phyloP scores from a whole-genome alignment of 2,797 vertebrate genomes.

The Prionace glauca region DNA sequence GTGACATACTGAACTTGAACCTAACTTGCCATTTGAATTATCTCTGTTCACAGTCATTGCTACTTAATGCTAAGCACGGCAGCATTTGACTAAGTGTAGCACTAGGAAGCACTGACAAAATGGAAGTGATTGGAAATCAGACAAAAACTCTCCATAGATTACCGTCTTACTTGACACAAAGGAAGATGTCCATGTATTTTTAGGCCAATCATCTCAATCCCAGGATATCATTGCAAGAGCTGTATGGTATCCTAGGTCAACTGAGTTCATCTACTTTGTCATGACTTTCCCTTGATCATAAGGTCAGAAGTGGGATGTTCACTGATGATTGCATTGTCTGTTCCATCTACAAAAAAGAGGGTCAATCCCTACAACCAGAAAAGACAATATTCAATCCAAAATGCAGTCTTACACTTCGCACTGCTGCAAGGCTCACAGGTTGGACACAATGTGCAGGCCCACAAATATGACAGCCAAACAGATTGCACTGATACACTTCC shows the following conservation, averaged over 20 bases:
- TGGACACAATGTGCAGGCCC: too few relatives aligned
- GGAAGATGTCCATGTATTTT: neutral
- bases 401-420: too few relatives aligned
- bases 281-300: neutral
- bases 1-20: neutral
- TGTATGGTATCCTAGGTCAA: neutral
- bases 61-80: neutral
- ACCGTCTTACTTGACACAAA: neutral
- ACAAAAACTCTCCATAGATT: neutral
- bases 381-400: too few relatives aligned
- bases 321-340: neutral
- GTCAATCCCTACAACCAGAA: too few relatives aligned
- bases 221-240: neutral
- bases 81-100: neutral
- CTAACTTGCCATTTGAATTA: too few relatives aligned
- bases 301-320: neutral
- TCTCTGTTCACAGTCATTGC: neutral
- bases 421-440: too few relatives aligned
- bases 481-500: too few relatives aligned
- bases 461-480: too few relatives aligned
- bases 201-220: neutral
- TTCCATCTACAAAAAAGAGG: neutral
- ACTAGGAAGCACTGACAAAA: neutral
- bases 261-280: neutral
- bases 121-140: neutral